Conservation (phyloP, 64 coral and sea anemone species). For the Montipora efflorescens region DNA sequence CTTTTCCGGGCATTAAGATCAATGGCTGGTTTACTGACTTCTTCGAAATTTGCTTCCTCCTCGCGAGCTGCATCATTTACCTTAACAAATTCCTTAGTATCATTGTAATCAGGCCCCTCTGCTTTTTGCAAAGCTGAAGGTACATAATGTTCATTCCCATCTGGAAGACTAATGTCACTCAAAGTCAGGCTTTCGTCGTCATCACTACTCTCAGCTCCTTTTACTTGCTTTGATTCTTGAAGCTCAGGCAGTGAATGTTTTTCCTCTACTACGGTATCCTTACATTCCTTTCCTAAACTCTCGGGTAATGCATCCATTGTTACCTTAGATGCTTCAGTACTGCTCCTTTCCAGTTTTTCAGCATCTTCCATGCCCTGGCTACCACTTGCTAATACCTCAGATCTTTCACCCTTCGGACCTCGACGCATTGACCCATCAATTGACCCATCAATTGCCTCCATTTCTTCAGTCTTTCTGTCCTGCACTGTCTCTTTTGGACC, state of each 20-base stretch:
- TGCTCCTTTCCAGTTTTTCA: not conserved
- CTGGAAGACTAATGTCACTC: conserved; percentile 45
- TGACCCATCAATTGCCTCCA: not conserved
- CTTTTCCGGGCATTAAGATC: not conserved
- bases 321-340: not conserved
- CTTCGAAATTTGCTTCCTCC: not conserved
- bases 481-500: not conserved
- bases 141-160: conserved; percentile 12
- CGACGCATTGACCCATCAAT: not conserved
- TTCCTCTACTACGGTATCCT: not conserved
- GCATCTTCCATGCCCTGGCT: not conserved
- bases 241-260: not conserved
- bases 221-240: not conserved
- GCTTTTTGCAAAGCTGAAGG: not conserved
- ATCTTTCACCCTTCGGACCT: not conserved
- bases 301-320: not conserved
- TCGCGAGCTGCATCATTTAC: not conserved
- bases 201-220: not conserved
- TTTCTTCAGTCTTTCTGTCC: not conserved
- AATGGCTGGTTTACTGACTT: conserved; percentile 4
- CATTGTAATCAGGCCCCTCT: not conserved
- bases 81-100: not conserved
- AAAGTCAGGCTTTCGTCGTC: conserved; percentile 39
- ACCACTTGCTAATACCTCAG: not conserved
- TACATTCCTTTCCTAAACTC: not conserved